These are phyloP conservation scores for Chiloscyllium plagiosum DNA, from an alignment of 2,113 vertebrate genomes.

Conservation along the genomic window DNA sequence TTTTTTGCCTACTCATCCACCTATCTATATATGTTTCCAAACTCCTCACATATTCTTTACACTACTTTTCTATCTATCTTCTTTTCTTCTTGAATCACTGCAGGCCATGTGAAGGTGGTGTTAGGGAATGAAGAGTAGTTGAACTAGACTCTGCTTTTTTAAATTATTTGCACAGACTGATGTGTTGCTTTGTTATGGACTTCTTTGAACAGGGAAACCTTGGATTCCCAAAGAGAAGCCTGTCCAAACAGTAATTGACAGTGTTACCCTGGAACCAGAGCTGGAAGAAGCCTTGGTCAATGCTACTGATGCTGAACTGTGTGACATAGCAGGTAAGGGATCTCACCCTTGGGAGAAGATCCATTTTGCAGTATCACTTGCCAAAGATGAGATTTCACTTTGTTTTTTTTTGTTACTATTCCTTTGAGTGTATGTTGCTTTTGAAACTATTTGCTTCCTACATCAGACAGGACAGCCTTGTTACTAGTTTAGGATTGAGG, in stretches of 20 bases:
- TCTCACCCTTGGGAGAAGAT: neutral
- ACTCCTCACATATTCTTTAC: no score
- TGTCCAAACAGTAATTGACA: slow-evolving; percentile 83
- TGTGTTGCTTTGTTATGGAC: neutral
- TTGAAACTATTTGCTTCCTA: neutral
- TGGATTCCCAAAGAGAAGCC: slow-evolving; percentile 84
- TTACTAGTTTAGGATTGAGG: neutral
- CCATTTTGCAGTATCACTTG: neutral
- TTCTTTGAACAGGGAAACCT: slow-evolving; percentile 71
- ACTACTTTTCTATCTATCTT: no score
- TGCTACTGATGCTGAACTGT: slow-evolving; percentile 89
- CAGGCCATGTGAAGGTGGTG: neutral
- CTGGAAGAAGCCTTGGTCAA: slow-evolving; percentile 90
- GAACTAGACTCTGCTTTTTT: neutral
- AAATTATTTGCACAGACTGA: neutral
- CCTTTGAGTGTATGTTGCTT: neutral
- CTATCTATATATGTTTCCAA: no score
- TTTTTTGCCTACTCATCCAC: no score
- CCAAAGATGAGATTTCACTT: neutral
- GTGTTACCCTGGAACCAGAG: slow-evolving; percentile 87
- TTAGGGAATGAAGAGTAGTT: neutral
- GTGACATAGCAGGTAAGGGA: slow-evolving; percentile 87
- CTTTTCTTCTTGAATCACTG: neutral
- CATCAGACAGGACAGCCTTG: neutral
- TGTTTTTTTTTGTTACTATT: neutral